Conservation (phyloP, 2,797 vertebrate species). For the Hydrophis major region DNA sequence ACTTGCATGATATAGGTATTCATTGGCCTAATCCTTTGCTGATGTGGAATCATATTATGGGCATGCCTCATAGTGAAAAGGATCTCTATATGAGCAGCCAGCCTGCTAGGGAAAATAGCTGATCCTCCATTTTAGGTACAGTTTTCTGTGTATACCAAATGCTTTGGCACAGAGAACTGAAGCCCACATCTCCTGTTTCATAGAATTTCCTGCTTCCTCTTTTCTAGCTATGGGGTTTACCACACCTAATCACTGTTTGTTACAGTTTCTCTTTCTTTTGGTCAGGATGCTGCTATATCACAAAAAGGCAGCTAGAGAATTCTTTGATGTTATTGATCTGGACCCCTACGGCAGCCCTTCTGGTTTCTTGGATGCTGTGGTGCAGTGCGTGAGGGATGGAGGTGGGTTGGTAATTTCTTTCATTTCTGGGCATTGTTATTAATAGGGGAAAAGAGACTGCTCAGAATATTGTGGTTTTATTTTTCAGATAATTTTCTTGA, state of each 20-base stretch:
- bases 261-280: not conserved
- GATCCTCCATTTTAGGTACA: not conserved
- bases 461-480: not conserved
- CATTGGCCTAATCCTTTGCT: not conserved
- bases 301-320: slow-evolving; percentile 72
- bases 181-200: not conserved
- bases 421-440: not conserved
- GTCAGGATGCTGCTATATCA: slow-evolving; percentile 88
- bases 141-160: not conserved
- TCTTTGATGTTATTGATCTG: slow-evolving; percentile 89
- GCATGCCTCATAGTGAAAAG: not conserved
- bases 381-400: slow-evolving; percentile 89
- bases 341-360: slow-evolving; percentile 91
- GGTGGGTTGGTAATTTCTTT: slow-evolving; percentile 66
- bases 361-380: slow-evolving; percentile 84
- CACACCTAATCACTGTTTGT: not conserved
- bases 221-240: too few relatives aligned
- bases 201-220: not conserved
- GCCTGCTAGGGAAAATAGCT: not conserved
- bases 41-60: not conserved
- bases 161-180: not conserved
- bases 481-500: not conserved
- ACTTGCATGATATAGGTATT: not conserved
- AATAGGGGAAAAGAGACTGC: not conserved
- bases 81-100: not conserved